These are phyloP conservation scores for Charaxes varanes DNA, from an alignment of 1,140 invertebrate species.

Conservation along the genomic window DNA sequence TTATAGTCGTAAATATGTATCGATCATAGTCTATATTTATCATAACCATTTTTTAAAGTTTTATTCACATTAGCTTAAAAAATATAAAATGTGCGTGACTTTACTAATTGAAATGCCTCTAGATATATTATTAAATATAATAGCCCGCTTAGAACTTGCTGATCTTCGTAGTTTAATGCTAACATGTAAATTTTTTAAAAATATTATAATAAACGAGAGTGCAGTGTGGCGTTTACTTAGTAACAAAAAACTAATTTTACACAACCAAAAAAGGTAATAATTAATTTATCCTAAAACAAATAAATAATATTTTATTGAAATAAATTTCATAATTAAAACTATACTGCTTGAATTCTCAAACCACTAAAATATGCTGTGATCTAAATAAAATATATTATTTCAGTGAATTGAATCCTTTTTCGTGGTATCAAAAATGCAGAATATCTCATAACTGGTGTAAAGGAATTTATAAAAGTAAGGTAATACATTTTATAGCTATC, in stretches of 20 bases:
- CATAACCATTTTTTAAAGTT: too few relatives aligned
- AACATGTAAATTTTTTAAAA: conserved; percentile 41
- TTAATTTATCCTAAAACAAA: not conserved
- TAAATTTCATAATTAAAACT: conserved; percentile 1
- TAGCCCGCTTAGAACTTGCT: conserved; percentile 29
- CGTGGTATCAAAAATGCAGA: conserved; percentile 40
- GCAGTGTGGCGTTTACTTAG: conserved; percentile 36
- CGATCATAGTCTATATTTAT: too few relatives aligned
- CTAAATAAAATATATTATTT: conserved; percentile 11
- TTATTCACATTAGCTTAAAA: too few relatives aligned
- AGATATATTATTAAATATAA: conserved; percentile 49
- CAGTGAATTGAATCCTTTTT: conserved; percentile 18
- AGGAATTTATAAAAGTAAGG: conserved; percentile 47
- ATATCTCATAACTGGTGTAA: conserved; percentile 54
- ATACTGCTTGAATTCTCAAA: not conserved
- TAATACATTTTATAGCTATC: too few relatives aligned
- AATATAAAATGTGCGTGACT: conserved; percentile 14
- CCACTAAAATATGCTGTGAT: not conserved
- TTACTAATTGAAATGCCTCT: conserved; percentile 35
- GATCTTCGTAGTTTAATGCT: conserved; percentile 51
- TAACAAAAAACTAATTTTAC: conserved; percentile 30
- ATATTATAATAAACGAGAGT: conserved; percentile 40
- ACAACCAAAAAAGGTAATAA: conserved; percentile 28
- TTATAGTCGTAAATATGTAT: too few relatives aligned
- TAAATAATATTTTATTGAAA: not conserved